Evolutionary conservation across 1,140 invertebrate genomes (phyloP), one percentile per base, ranked within the genome.

Genomic region (Dufourea novaeangliae): DNA sequence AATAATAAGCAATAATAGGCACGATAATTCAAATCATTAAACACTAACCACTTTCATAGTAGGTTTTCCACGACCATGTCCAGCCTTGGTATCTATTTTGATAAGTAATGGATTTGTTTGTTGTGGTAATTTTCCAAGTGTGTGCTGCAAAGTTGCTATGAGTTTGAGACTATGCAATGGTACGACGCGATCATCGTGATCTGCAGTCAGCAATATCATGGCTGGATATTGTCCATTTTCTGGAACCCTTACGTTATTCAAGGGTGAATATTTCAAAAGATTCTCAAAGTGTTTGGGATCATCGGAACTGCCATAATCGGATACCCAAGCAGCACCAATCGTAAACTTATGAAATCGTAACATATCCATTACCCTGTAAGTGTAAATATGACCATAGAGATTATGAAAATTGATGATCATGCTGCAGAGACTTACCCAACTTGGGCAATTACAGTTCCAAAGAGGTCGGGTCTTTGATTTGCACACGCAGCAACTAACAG

Each of bases 281-380:
- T 97, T 97, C 25, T 97, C 93, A 89, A 99, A 99, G 80, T 99
- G 96, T 54, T 97, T 95, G 80, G 95, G 93, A 77, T 98, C 95
- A 81, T 98, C 97, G 2, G 98, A 95, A 92, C 95, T 96, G 20
- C 99, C 99, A 93, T 97, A 99, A 93, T 99, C 99, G 0, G 97
- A 97, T 41, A 95, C 95, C 99, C 99, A 99, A 37, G 97, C 97
- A 92, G 97, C 96, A 1, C 98, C 99, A 89, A 99, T 98, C 1
- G 98, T 99, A 90, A 99, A 99, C 92, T 99, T 99, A 92, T 99
- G 98, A 93, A 98, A 99, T 52, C 98, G 94, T 56, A 99, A 92
- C 97, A 99, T 98, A 92, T 99, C 99, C 92, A 99, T 94, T 0
- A 99, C 98, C 39, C 98, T 98, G 90, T 54, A 69, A 67, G 34